These are phyloP conservation scores for Dasyprocta punctata DNA, from an alignment of 2,113 vertebrate genomes.

Conservation along the genomic window DNA sequence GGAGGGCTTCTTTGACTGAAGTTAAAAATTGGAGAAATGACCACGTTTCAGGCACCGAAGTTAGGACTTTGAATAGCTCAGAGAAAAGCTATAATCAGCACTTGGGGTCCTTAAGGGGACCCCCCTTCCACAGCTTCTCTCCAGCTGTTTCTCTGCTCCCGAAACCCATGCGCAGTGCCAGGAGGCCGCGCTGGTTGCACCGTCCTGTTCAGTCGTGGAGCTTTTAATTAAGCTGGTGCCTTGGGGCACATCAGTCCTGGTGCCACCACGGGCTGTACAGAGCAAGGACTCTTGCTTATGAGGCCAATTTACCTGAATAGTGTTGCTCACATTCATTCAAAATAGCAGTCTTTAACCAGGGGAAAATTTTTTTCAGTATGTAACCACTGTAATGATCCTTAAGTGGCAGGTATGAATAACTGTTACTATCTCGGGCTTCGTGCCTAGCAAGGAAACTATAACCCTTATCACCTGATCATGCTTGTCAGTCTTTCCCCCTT, in stretches of 20 bases:
- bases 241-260: background rate
- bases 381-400: background rate
- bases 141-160: background rate
- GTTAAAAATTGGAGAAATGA: background rate
- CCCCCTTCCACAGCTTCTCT: background rate
- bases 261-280: background rate
- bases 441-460: background rate
- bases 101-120: background rate
- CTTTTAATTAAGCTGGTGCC: background rate
- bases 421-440: background rate
- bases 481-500: background rate
- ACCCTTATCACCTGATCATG: too few relatives aligned
- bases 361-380: background rate
- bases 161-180: fast-evolving
- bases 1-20: background rate
- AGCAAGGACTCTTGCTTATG: background rate
- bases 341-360: background rate
- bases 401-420: background rate
- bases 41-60: background rate
- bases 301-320: background rate
- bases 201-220: background rate
- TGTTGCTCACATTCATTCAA: background rate
- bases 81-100: background rate
- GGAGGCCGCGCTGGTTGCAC: background rate
- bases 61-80: background rate